Conservation (phyloP, 1,140 invertebrate genomes). For the Halictus rubicundus region DNA sequence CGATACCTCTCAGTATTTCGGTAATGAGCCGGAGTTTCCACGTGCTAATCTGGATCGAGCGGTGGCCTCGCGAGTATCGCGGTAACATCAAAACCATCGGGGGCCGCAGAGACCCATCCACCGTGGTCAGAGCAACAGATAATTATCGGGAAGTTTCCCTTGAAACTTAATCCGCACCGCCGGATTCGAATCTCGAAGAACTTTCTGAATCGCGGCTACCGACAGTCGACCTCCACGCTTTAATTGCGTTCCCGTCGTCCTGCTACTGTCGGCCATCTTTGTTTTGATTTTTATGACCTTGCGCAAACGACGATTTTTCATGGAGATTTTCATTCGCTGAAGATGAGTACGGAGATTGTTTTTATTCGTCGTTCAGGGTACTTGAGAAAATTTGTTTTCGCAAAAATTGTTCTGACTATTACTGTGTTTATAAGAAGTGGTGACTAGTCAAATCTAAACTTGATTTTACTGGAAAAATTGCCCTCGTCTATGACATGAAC, state of each 20-base stretch:
- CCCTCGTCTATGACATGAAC: no score
- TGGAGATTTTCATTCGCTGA: no score
- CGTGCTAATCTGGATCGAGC: slow-evolving; percentile 59
- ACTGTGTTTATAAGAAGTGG: no score
- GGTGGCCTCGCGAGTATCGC: slow-evolving; percentile 46
- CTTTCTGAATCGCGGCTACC: slow-evolving; percentile 17
- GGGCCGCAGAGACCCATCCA: slow-evolving; percentile 44
- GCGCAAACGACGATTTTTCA: no score
- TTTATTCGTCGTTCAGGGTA: no score
- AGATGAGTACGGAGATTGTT: no score
- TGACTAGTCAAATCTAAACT: no score
- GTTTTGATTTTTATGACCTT: no score
- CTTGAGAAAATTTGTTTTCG: no score
- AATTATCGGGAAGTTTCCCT: slow-evolving; percentile 44
- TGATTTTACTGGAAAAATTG: no score
- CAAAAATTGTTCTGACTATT: no score
- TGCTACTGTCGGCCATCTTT: no score
- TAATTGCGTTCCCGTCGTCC: neutral
- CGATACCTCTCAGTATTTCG: slow-evolving; percentile 57
- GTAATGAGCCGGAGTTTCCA: slow-evolving; percentile 61
- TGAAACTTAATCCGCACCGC: slow-evolving; percentile 46
- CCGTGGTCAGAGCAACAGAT: slow-evolving; percentile 58
- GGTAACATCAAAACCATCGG: slow-evolving; percentile 60
- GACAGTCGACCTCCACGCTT: neutral
- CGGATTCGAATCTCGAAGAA: slow-evolving; percentile 16